Percentiles rank a stretch among this genome's conserved stretches.
These are phyloP conservation scores for Cinclus mexicanus DNA, from an alignment of 2,113 vertebrate genomes.

Conservation along the genomic window DNA sequence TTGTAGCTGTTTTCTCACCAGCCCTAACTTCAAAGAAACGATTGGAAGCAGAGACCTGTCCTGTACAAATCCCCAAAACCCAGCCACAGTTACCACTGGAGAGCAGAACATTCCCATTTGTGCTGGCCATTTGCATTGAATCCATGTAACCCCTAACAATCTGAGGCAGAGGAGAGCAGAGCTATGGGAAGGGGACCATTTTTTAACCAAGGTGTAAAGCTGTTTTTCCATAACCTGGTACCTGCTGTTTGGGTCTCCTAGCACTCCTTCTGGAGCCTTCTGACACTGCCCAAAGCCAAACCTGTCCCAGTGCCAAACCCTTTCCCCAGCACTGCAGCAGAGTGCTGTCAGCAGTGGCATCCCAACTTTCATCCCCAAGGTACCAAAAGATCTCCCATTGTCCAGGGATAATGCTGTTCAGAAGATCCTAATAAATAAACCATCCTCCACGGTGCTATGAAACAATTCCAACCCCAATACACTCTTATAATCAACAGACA, in stretches of 20 bases:
- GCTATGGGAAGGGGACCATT: neutral
- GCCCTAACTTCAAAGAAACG: neutral
- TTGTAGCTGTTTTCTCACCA: neutral
- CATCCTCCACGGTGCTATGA: neutral
- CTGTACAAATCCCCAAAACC: rapidly evolving
- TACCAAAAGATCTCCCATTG: rapidly evolving
- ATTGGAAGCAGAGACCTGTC: neutral
- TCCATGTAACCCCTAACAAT: rapidly evolving
- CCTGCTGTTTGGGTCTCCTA: neutral
- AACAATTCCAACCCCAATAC: neutral
- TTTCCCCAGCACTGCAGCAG: neutral
- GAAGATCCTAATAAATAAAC: neutral
- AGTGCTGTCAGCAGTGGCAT: rapidly evolving
- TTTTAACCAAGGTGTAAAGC: neutral
- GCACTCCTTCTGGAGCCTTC: neutral
- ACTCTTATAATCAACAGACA: neutral
- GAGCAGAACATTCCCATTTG: rapidly evolving
- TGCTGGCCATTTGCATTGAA: neutral
- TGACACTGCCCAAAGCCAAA: neutral
- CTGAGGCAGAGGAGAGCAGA: neutral
- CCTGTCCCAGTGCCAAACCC: too few species aligned
- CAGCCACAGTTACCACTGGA: rapidly evolving
- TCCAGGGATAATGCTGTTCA: neutral
- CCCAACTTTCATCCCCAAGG: neutral
- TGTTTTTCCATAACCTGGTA: neutral